These are phyloP conservation scores for Sebastes elongatus DNA, from an alignment of 2,797 vertebrate species.

Conservation along the genomic window DNA sequence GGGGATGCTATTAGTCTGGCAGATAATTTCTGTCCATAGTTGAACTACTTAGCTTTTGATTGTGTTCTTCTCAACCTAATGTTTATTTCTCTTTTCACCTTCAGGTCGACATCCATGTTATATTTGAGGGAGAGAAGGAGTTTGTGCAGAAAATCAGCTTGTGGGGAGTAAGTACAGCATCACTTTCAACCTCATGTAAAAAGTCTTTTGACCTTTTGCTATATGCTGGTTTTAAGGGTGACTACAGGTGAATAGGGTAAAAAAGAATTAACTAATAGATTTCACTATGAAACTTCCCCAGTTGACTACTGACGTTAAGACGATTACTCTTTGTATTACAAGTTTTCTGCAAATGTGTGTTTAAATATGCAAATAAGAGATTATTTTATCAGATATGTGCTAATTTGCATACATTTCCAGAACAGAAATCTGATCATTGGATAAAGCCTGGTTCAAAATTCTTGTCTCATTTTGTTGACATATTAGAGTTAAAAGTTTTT, in stretches of 20 bases:
- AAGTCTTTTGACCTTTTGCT: neutral
- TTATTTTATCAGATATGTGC: too few species aligned
- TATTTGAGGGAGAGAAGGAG: conserved; percentile 96
- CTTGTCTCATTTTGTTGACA: too few species aligned
- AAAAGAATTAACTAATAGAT: too few species aligned
- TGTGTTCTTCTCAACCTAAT: neutral
- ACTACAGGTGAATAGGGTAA: too few species aligned
- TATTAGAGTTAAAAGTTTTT: rapidly evolving
- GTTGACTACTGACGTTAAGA: too few species aligned
- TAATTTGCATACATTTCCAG: too few species aligned
- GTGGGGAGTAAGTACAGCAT: conserved; percentile 92
- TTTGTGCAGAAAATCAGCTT: conserved; percentile 92
- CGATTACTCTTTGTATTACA: too few species aligned
- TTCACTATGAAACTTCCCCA: rapidly evolving
- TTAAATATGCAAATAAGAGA: too few species aligned
- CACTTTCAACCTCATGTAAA: neutral
- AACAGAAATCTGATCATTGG: too few species aligned
- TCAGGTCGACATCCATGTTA: conserved; percentile 91
- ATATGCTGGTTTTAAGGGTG: neutral
- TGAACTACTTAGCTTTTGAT: neutral
- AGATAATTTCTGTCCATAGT: neutral
- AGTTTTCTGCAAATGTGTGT: too few species aligned
- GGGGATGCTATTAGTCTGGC: conserved; percentile 15
- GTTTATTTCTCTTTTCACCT: conserved; percentile 33
- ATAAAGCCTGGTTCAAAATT: too few species aligned